Conservation (phyloP, 2,888 invertebrate genomes). For the Junonia oenone region DNA sequence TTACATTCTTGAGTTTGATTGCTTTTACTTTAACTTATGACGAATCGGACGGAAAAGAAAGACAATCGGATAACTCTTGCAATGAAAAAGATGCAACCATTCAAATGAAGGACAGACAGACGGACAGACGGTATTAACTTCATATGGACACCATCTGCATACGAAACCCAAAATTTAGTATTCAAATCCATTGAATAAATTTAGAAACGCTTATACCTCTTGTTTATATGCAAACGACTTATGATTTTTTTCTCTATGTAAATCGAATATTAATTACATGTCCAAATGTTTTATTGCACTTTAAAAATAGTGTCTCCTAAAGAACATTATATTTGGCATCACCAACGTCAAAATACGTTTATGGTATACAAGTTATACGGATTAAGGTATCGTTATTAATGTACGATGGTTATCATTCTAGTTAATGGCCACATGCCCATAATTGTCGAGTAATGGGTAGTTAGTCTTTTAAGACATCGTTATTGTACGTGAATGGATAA, state of each 20-base stretch:
- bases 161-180: background rate
- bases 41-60: too few species aligned
- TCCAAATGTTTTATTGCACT: background rate
- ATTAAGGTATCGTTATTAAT: slow-evolving; percentile 22
- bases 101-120: background rate
- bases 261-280: background rate
- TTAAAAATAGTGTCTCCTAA: slow-evolving; percentile 6
- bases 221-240: background rate
- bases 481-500: slow-evolving; percentile 21
- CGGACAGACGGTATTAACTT: background rate
- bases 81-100: too few species aligned
- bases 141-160: too few species aligned
- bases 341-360: slow-evolving; percentile 21
- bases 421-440: slow-evolving; percentile 35
- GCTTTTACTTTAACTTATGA: too few species aligned
- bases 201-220: background rate
- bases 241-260: background rate
- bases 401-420: slow-evolving; percentile 35
- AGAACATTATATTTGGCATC: slow-evolving; percentile 14
- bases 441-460: slow-evolving; percentile 32
- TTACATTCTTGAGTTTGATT: too few species aligned
- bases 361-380: slow-evolving; percentile 8
- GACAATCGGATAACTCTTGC: too few species aligned
- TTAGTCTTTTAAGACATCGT: slow-evolving; percentile 29
- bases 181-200: background rate